Evolutionary conservation across 2,113 vertebrate genomes (phyloP).

Genomic region (Phyllopteryx taeniolatus): DNA sequence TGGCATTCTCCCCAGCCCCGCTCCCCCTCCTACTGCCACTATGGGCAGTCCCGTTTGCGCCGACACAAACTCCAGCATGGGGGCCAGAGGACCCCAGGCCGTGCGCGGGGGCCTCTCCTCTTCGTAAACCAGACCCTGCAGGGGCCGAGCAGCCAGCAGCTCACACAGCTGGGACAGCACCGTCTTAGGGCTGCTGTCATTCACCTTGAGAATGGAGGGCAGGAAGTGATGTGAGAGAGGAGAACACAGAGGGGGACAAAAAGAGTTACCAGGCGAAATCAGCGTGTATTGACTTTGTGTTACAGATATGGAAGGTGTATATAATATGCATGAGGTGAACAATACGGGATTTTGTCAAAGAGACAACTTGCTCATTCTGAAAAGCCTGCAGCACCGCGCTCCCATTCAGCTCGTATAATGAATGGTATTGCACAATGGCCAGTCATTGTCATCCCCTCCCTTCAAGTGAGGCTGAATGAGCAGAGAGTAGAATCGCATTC

Average conservation of each 20-base stretch:
- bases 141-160: slow-evolving; percentile 85
- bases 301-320: slow-evolving; percentile 32
- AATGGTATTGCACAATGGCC: slow-evolving; percentile 34
- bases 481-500: slow-evolving; percentile 35
- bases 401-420: slow-evolving; percentile 59
- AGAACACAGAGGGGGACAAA: slow-evolving; percentile 6
- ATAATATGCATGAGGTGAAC: slow-evolving; percentile 25
- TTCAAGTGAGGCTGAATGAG: slow-evolving; percentile 48
- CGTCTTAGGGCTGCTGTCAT: slow-evolving; percentile 91
- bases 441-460: slow-evolving; percentile 46
- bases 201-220: slow-evolving; percentile 72
- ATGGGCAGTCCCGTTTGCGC: slow-evolving; percentile 94
- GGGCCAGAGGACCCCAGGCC: slow-evolving; percentile 82
- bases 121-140: slow-evolving; percentile 94
- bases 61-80: slow-evolving; percentile 93
- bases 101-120: slow-evolving; percentile 80
- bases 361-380: slow-evolving; percentile 35
- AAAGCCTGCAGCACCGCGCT: slow-evolving; percentile 23
- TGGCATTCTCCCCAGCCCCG: slow-evolving; percentile 89
- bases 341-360: slow-evolving; percentile 37
- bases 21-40: slow-evolving; percentile 89
- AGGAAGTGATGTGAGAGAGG: slow-evolving; percentile 14
- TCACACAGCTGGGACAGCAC: slow-evolving; percentile 92
- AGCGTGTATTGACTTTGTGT: slow-evolving; percentile 33
- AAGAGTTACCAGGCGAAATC: slow-evolving; percentile 5